Evolutionary conservation across 2,113 vertebrate species (phyloP).

Genomic region (Columba livia): DNA sequence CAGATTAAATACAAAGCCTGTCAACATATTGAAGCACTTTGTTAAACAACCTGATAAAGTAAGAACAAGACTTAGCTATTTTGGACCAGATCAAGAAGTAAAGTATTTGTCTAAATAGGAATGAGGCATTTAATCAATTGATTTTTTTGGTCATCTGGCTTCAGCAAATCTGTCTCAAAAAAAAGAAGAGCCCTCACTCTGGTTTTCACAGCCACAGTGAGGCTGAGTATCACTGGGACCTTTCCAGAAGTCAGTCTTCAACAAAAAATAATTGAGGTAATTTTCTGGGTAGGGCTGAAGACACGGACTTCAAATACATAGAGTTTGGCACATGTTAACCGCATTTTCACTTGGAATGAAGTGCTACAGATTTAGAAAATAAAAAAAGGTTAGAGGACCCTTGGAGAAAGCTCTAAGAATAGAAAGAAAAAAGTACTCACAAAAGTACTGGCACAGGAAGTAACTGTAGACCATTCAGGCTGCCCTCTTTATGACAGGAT

Average conservation of each 20-base stretch:
- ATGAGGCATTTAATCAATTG: not conserved
- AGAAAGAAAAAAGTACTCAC: not conserved
- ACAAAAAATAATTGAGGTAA: not conserved
- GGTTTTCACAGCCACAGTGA: not conserved
- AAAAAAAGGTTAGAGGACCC: not conserved
- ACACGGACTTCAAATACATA: not conserved
- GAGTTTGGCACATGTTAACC: not conserved
- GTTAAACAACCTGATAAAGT: not conserved
- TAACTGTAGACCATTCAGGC: not conserved
- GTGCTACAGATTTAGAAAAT: not conserved
- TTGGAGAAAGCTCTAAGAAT: not conserved
- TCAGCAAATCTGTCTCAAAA: not conserved
- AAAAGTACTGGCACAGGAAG: not conserved
- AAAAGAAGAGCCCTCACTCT: not conserved
- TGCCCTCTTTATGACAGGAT: not conserved
- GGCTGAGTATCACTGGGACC: not conserved
- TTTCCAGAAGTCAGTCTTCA: not conserved
- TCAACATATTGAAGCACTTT: not conserved
- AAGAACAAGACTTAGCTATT: not conserved
- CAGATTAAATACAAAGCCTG: not conserved
- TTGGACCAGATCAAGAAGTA: not conserved
- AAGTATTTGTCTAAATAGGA: not conserved
- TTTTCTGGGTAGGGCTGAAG: not conserved
- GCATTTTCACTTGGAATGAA: not conserved
- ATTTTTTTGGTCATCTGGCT: not conserved